Evolutionary conservation across 2,113 vertebrate genomes (phyloP), one percentile per base, ranked within the genome.

Genomic region (Zootoca vivipara): DNA sequence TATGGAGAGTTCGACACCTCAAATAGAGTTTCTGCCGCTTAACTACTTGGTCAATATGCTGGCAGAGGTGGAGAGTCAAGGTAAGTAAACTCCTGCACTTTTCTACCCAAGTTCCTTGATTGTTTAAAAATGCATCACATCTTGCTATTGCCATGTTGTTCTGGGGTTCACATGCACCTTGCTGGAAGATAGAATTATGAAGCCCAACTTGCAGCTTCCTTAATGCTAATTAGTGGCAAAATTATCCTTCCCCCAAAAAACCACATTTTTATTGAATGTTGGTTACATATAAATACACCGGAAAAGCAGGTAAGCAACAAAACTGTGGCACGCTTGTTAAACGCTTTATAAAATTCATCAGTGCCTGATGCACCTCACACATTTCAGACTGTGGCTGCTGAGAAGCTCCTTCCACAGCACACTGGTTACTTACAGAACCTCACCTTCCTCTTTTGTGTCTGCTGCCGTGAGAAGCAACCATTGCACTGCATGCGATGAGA

Each of bases 1-100:
- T 75, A 95, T 93, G 88, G 96, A 98, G 87, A 97, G 95, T 86
- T 88, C 93, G 0, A 85, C 96, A 0, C 94, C 96, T 90, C 95
- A 89, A 35, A 86, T 97, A 0, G 97, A 99, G 78, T 99, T 99
- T 95, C 96, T 99, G 91, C 98, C 99, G 85, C 97, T 99, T 33
- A 97, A 97, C 94, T 98, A 98, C 95, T 97, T 99, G 92, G 93
- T 97, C 85, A 96, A 96, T 89, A 95, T 97, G 80, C 96, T 99
- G 90, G 96, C 96, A 85, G 96, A 97, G 86, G 94, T 97, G 81
- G 98, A 99, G 89, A 93, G 90, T 89, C 95, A 97, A 98, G 98
- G 99, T 98, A 95, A 92, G 5, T 1, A n/a, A 56, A 5, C 18
- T 56, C 30, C 77, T 79, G 26, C 9, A 56, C 3, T 67, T 10